Evolutionary conservation across 2,888 invertebrate genomes (phyloP).

Genomic region (Drosophila bunnanda): DNA sequence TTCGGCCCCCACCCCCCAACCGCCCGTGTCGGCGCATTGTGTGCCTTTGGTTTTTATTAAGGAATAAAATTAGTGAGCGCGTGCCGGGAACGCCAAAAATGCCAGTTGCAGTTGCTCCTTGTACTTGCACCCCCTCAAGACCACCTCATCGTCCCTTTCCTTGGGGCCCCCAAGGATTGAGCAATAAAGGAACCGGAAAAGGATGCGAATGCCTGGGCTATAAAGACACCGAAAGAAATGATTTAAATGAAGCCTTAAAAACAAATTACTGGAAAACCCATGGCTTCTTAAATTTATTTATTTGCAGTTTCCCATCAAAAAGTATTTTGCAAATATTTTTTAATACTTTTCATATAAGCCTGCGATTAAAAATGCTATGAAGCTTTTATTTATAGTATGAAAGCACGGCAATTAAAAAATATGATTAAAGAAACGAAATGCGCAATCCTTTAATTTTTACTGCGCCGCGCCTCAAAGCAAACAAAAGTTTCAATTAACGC

Average conservation of each 20-base stretch:
- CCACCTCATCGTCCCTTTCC: neutral
- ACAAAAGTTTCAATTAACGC: slow-evolving; percentile 28
- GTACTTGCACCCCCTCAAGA: slow-evolving; percentile 5
- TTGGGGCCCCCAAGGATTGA: neutral
- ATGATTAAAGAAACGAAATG: neutral
- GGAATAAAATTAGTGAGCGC: slow-evolving; percentile 78
- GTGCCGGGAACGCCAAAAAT: slow-evolving; percentile 72
- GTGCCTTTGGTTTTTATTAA: slow-evolving; percentile 70
- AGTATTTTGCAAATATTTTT: too few species aligned
- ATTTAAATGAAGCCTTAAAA: neutral
- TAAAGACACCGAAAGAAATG: slow-evolving; percentile 23
- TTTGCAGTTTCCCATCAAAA: too few species aligned
- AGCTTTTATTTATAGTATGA: neutral
- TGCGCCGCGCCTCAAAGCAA: neutral
- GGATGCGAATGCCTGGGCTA: slow-evolving; percentile 10
- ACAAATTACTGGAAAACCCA: too few species aligned
- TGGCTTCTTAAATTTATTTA: too few species aligned
- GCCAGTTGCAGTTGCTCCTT: slow-evolving; percentile 49
- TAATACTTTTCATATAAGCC: neutral
- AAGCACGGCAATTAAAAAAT: neutral
- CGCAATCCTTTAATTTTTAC: neutral
- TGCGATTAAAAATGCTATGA: neutral
- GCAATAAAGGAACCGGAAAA: slow-evolving; percentile 21
- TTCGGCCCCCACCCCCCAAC: neutral
- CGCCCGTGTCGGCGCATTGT: slow-evolving; percentile 21